Evolutionary conservation across 2,797 vertebrate genomes (phyloP).

Genomic region (Poecile montanus): DNA sequence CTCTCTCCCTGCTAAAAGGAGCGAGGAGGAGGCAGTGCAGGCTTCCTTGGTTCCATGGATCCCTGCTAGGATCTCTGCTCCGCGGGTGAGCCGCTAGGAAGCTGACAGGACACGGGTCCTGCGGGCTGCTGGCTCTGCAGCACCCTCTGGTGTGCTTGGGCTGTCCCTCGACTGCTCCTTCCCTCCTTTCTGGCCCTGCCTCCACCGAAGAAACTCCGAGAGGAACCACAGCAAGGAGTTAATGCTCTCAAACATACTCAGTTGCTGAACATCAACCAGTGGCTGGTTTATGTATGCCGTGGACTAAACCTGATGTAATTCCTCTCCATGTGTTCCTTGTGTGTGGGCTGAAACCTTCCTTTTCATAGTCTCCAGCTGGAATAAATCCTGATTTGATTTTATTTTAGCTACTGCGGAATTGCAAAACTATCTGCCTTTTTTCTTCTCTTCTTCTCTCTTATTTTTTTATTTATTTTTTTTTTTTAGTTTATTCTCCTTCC

Average conservation of each 20-base stretch:
- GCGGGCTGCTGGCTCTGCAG: background rate
- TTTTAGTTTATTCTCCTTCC: background rate
- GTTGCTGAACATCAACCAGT: background rate
- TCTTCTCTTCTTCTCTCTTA: background rate
- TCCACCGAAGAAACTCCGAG: background rate
- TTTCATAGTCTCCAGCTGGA: background rate
- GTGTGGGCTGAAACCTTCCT: background rate
- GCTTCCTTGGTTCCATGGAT: background rate
- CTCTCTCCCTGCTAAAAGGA: background rate
- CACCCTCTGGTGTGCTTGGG: slow-evolving; percentile 39
- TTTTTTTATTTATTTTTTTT: background rate
- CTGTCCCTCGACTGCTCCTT: background rate
- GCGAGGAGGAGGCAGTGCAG: background rate
- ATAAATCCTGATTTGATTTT: background rate
- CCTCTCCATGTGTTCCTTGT: background rate
- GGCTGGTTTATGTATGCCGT: background rate
- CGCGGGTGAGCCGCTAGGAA: fast-evolving
- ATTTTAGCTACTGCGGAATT: background rate
- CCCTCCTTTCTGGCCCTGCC: background rate
- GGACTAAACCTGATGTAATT: background rate
- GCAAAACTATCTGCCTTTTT: background rate
- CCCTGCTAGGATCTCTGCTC: background rate
- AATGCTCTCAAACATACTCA: background rate
- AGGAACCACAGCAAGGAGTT: background rate
- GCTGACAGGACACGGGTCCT: background rate